These are phyloP conservation scores for Apeltes quadracus DNA, from an alignment of 2,113 vertebrate species.

Conservation along the genomic window DNA sequence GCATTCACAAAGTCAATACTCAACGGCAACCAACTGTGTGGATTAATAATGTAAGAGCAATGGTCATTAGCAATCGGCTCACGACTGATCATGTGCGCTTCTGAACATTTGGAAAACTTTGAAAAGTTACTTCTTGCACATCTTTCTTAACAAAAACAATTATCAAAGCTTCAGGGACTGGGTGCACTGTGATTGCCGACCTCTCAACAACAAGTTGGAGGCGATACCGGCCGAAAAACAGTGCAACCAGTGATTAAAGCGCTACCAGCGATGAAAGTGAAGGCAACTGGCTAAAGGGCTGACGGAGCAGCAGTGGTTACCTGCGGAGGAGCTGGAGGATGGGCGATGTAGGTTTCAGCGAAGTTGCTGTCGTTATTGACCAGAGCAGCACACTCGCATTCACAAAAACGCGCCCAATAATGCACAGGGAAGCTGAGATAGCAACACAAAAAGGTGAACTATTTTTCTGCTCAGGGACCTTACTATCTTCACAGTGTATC, in stretches of 20 bases:
- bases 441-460: background rate
- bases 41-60: background rate
- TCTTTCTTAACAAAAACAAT: background rate
- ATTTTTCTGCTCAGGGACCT: background rate
- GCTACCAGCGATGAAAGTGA: too few species aligned
- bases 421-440: background rate
- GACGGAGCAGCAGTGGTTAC: background rate
- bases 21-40: background rate
- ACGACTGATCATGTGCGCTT: background rate
- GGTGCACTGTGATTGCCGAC: too few species aligned
- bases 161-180: background rate
- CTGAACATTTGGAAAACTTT: background rate
- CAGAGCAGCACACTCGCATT: background rate
- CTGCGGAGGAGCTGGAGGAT: background rate
- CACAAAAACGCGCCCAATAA: background rate
- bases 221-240: background rate
- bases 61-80: background rate
- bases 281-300: background rate
- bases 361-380: background rate
- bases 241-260: too few species aligned
- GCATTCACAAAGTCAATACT: background rate
- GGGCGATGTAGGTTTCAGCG: background rate
- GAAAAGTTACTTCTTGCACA: background rate
- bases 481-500: background rate
- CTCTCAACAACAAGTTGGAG: background rate